Evolutionary conservation across 1,140 invertebrate genomes (phyloP), one percentile per base, ranked within the genome.

Genomic region (Solenopsis fugax): DNA sequence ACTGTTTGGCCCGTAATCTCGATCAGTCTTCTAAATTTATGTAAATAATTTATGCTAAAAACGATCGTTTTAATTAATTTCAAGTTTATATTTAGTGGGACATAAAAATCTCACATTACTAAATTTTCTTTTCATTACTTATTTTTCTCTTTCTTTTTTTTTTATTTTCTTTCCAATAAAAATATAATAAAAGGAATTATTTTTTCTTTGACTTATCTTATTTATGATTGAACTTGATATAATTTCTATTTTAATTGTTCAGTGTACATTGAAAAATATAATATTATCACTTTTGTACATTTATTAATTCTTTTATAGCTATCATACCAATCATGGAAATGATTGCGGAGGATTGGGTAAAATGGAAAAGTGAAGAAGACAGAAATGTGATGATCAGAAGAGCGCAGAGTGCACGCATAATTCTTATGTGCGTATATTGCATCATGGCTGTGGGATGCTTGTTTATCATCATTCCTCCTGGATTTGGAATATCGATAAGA

Each of bases 341-440:
- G 76, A 50, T 78, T 12, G 41, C 24, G 12, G 76, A 78, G 2
- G 76, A 78, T 78, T 78, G 76, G 76, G 1, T 13, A 29, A 64
- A 50, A 18, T 37, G 24, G 5, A 64, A 64, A 34, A 78, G 6
- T 34, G 9, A 0, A 0, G 24, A 50, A 21, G 76, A 78, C 4
- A 34, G 45, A 78, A 78, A 34, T 9, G 9, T 78, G 0, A 78
- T 78, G 76, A 78, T 78, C 6, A 78, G 5, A 50, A 64, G 16
- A 12, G 58, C 58, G 6, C 24, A 34, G 10, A 62, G 0, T 45
- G 56, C 56, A 37, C 75, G 56, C 16, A 29, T 29, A 3, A 62
- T 77, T 29, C 12, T 77, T 45, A 34, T 4, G 0, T 78, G 41
- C 3, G 41, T 58, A 13, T 78, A 78, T 10, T 50, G 58, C 7